A percentile compares a stretch with the other conserved stretches of the same genome.
phyloP scores from a whole-genome alignment of 1,140 invertebrate genomes.

The Cephus cinctus region DNA sequence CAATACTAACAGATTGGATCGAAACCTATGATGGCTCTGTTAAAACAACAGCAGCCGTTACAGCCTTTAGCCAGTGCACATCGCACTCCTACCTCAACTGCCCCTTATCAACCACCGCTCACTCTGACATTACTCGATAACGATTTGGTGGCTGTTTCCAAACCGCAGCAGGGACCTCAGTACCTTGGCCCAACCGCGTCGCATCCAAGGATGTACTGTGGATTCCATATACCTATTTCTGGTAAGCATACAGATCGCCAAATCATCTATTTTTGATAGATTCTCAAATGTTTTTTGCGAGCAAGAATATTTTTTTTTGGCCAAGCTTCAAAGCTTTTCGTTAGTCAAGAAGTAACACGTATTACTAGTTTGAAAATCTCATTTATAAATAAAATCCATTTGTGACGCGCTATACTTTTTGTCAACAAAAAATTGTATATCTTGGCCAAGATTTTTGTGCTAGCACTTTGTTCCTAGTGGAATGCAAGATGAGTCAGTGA shows the following conservation, averaged over 20 bases:
- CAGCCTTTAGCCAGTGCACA: slow-evolving; percentile 47
- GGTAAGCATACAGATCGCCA: slow-evolving; percentile 31
- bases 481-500: neutral
- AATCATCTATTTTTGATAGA: too few species aligned
- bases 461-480: slow-evolving; percentile 4
- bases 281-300: too few species aligned
- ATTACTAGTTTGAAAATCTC: too few species aligned
- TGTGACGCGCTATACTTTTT: neutral
- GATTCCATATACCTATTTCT: slow-evolving; percentile 52
- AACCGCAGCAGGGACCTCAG: slow-evolving; percentile 48
- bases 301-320: too few species aligned
- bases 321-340: too few species aligned
- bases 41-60: slow-evolving; percentile 51
- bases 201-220: slow-evolving; percentile 47
- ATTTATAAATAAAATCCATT: slow-evolving; percentile 1
- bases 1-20: slow-evolving; percentile 50
- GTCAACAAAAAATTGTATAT: neutral
- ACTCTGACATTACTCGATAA: slow-evolving; percentile 50
- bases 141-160: slow-evolving; percentile 48
- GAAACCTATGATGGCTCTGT: slow-evolving; percentile 52
- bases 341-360: too few species aligned
- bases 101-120: slow-evolving; percentile 44
- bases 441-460: neutral
- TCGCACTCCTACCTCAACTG: slow-evolving; percentile 42
- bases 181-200: slow-evolving; percentile 38